Evolutionary conservation across 2,888 invertebrate genomes (phyloP).

Genomic region (Eudemis profundana): DNA sequence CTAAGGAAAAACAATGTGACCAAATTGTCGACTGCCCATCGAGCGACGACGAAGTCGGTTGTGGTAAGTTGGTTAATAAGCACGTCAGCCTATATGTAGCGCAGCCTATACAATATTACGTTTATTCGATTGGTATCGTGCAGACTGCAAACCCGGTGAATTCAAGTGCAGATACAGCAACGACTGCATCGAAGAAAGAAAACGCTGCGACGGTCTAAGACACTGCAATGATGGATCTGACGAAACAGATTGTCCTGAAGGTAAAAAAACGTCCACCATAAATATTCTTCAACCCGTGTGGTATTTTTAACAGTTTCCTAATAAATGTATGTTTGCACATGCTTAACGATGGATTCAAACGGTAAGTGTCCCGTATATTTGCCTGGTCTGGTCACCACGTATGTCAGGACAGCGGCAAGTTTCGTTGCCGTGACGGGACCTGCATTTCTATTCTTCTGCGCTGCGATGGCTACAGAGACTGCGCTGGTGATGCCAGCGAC

Average conservation of each 20-base stretch:
- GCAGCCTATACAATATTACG: conserved; percentile 15
- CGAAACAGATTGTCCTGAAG: conserved; percentile 84
- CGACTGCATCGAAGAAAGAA: conserved; percentile 84
- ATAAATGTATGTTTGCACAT: conserved; percentile 54
- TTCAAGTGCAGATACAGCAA: conserved; percentile 86
- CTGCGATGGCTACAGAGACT: conserved; percentile 91
- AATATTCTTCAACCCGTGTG: background rate
- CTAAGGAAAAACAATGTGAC: conserved; percentile 84
- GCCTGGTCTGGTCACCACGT: conserved; percentile 72
- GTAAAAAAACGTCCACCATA: conserved; percentile 5
- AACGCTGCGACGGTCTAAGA: conserved; percentile 83
- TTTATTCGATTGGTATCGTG: conserved; percentile 31
- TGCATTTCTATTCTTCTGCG: conserved; percentile 89
- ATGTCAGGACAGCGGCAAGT: conserved; percentile 83
- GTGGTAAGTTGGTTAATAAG: conserved; percentile 78
- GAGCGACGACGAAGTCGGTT: conserved; percentile 87
- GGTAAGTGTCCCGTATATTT: conserved; percentile 69
- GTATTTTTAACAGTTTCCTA: conserved; percentile 10
- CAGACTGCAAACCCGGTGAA: conserved; percentile 76
- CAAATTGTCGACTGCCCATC: conserved; percentile 84
- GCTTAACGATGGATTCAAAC: conserved; percentile 58
- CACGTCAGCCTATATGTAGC: too few species aligned
- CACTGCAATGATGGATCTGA: conserved; percentile 87
- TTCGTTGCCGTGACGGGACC: conserved; percentile 90
- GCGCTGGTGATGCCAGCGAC: conserved; percentile 87